These are phyloP conservation scores for Hybos culiciformis DNA, from an alignment of 2,888 invertebrate genomes.

Conservation along the genomic window DNA sequence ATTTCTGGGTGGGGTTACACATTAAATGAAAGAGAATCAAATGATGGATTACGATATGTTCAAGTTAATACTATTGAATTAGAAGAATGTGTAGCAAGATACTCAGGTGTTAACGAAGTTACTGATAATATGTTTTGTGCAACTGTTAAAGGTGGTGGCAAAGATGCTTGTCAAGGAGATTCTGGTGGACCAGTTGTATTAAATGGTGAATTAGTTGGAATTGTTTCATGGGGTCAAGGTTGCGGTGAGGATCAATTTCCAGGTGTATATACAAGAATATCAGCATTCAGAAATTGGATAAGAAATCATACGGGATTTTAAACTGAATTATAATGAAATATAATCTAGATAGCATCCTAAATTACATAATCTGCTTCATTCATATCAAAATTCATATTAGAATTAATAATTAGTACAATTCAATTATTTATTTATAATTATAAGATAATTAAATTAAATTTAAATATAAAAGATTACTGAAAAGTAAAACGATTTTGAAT, in stretches of 20 bases:
- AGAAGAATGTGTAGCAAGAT: neutral
- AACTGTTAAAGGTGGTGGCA: constrained; percentile 4
- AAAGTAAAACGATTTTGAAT: neutral
- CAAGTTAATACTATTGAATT: constrained; percentile 8
- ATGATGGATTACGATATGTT: constrained; percentile 4
- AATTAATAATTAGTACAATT: no score
- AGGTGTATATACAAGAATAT: constrained; percentile 35
- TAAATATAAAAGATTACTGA: no score
- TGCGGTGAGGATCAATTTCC: constrained; percentile 38
- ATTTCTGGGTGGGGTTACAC: constrained; percentile 8
- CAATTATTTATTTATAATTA: no score
- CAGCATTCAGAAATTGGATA: constrained; percentile 24
- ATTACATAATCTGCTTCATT: no score
- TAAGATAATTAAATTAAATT: neutral
- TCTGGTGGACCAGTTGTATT: constrained; percentile 8
- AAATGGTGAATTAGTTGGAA: constrained; percentile 24
- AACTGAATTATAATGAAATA: no score
- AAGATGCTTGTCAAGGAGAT: constrained; percentile 8
- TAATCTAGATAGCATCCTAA: no score
- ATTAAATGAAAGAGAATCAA: neutral
- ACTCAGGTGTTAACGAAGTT: neutral
- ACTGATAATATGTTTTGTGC: constrained; percentile 7
- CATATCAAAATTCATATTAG: no score
- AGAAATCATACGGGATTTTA: neutral
- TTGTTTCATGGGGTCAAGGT: constrained; percentile 39